These are phyloP conservation scores for Petrosia ficiformis DNA, from an alignment of 37 sponge, comb jelly and placozoan species.

Conservation along the genomic window DNA sequence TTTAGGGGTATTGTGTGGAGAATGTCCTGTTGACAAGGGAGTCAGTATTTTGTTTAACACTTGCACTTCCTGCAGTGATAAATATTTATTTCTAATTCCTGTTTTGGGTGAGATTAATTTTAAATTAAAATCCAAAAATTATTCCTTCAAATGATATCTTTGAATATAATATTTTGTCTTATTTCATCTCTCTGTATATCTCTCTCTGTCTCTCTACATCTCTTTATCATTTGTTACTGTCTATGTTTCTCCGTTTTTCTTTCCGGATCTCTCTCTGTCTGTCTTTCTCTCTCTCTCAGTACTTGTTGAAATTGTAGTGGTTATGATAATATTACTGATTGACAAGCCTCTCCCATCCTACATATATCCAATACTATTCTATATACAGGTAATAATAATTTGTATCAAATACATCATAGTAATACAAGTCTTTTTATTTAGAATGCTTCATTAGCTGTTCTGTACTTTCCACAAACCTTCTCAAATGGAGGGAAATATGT, in stretches of 20 bases:
- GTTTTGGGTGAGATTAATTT: not conserved
- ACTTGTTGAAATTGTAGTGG: slow-evolving; percentile 1
- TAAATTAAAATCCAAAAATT: too few species aligned
- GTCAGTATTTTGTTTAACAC: not conserved
- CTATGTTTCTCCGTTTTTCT: too few species aligned
- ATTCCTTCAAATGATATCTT: too few species aligned
- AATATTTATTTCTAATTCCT: not conserved
- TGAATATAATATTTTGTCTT: too few species aligned
- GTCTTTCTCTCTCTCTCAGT: not conserved
- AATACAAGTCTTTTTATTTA: not conserved
- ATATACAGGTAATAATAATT: not conserved
- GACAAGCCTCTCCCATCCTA: not conserved
- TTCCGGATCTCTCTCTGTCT: too few species aligned
- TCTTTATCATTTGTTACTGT: too few species aligned
- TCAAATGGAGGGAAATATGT: slow-evolving; percentile 24
- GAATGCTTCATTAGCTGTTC: slow-evolving; percentile 36
- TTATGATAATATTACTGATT: slow-evolving; percentile 5
- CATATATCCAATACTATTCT: not conserved
- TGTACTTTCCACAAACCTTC: slow-evolving; percentile 42
- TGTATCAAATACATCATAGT: too few species aligned
- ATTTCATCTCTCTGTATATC: too few species aligned
- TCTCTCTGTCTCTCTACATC: too few species aligned
- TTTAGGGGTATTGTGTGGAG: slow-evolving; percentile 2
- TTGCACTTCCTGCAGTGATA: not conserved
- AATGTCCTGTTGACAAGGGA: slow-evolving; percentile 4